Evolutionary conservation across 2,113 vertebrate species (phyloP).

Genomic region (Chloropsis hardwickii): DNA sequence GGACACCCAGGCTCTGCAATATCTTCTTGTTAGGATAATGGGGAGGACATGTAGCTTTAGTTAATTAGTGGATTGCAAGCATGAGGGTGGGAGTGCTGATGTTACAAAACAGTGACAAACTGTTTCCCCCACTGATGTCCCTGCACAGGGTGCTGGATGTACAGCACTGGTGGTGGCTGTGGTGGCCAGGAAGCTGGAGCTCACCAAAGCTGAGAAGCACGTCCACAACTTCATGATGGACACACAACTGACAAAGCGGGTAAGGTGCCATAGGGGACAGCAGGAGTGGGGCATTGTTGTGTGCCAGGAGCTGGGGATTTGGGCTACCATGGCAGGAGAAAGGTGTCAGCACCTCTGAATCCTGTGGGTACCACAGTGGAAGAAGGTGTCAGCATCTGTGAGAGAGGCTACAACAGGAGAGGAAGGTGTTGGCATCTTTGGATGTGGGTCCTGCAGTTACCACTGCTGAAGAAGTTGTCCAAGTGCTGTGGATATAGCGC

Average conservation of each 20-base stretch:
- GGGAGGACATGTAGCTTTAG: background rate
- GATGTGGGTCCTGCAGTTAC: background rate
- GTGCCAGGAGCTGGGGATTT: background rate
- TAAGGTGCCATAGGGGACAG: slow-evolving; percentile 56
- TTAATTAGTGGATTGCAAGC: background rate
- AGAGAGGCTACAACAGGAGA: background rate
- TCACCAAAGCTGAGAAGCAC: slow-evolving; percentile 98
- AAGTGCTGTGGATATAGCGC: fast-evolving
- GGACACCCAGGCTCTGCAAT: background rate
- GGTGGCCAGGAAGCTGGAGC: slow-evolving; percentile 96
- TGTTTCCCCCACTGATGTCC: background rate
- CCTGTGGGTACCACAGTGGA: background rate
- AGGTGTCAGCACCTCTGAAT: background rate
- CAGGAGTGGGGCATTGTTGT: background rate
- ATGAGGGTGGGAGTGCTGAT: background rate
- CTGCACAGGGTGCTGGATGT: slow-evolving; percentile 88
- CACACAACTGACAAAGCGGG: slow-evolving; percentile 97
- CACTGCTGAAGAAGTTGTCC: background rate
- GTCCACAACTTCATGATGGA: slow-evolving; percentile 99
- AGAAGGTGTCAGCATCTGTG: background rate
- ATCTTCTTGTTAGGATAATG: background rate
- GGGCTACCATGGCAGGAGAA: background rate
- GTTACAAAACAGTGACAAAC: background rate
- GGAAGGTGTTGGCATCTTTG: background rate
- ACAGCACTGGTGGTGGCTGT: slow-evolving; percentile 97